Base-by-base conservation (phyloP, 2,888 invertebrate species). In the Macaria liturata region DNA sequence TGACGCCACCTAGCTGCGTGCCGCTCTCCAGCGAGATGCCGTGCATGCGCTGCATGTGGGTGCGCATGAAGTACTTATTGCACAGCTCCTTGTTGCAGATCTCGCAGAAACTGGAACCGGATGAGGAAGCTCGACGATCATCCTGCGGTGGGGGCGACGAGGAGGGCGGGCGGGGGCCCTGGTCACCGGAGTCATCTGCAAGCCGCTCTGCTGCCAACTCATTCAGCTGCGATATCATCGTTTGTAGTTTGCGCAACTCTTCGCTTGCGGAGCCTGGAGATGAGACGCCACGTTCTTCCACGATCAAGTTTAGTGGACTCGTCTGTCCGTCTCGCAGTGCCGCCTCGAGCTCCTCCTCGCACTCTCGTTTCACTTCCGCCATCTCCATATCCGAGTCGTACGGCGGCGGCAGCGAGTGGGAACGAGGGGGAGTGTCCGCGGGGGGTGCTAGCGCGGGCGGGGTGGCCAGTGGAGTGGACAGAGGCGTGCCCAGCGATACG, bases 61-160 rank as follows among this genome's bases (percentile, higher is more conserved):
- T 99, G 84, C 99, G 98, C 96, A 99, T 97, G 88, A 99, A 99
- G 84, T 99, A 99, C 87, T 99, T 99, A 92, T 99, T 99, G 93
- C 99, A 99, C 71, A 99, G 92, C 89, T 99, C 98, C 88, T 99
- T 99, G 92, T 99, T 98, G 89, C 99, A 99, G 66, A 99, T 98
- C 83, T 98, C 98, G 83, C 99, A 99, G 84, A 98, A 98, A 77
- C 97, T 97, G 63, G 96, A 97, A 1, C 97, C 89, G 20, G 87
- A 84, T 0, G 95, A 94, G 45, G 94, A 87, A 42, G 94, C 91
- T 46, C 94, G 92, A n/a, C 91, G 84, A 58, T 90, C 90, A 69
- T 87, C 86, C 64, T 86, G 79, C 9, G 88, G 82, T 37, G 91
- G 90, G 0, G 90, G 86, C 0, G 88, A 86, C 2, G 86, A 68